Evolutionary conservation across 2,888 invertebrate genomes (phyloP).

Genomic region (Aporophyla lueneburgensis): DNA sequence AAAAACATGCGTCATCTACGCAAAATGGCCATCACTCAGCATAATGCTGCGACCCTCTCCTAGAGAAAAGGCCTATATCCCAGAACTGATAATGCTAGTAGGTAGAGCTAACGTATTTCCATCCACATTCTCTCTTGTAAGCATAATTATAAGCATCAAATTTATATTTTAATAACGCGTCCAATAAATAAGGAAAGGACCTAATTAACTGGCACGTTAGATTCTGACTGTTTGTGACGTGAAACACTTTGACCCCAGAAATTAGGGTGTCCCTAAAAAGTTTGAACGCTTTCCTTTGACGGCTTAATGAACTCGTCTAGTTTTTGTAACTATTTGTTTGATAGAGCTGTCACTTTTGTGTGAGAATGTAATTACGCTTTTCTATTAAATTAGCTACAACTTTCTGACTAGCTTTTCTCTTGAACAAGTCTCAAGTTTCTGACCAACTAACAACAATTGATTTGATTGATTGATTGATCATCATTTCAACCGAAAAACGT

Average conservation of each 20-base stretch:
- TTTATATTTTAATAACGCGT: conserved; percentile 24
- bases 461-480: no score
- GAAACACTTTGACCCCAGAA: conserved; percentile 21
- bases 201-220: conserved; percentile 24
- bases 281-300: conserved; percentile 32
- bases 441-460: no score
- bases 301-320: conserved; percentile 36
- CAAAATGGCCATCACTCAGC: no score
- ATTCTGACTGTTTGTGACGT: conserved; percentile 26
- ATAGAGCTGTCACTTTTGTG: conserved; percentile 13
- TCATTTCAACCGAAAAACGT: no score
- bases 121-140: not conserved
- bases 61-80: no score
- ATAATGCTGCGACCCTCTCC: no score
- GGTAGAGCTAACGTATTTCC: not conserved
- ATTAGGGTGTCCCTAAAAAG: conserved; percentile 33
- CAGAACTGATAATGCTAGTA: not conserved
- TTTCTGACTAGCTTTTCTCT: no score
- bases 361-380: not conserved
- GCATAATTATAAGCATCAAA: conserved; percentile 5
- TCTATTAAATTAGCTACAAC: no score
- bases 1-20: no score
- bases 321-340: conserved; percentile 31
- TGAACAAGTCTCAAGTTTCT: no score
- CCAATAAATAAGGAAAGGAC: conserved; percentile 26